Base-by-base conservation (phyloP, 2,888 invertebrate genomes). In the Tipula lateralis region DNA sequence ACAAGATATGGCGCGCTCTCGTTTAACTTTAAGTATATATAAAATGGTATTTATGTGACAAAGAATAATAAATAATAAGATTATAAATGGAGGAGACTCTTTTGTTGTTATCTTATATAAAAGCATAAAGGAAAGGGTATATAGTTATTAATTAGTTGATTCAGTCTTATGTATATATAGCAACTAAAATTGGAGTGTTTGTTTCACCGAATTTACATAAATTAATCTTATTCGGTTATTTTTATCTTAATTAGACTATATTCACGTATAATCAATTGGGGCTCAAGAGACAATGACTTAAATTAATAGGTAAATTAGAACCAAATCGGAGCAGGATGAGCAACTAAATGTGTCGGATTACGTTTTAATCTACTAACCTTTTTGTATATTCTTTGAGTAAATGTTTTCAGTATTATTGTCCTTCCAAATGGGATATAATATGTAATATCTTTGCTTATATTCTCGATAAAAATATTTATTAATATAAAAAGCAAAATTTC, bases 31-130 rank as follows among this genome's bases (percentile, higher is more conserved):
- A 24, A 66, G 24, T 66, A 24, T 66, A 66, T 24, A 44, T 16
- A 44, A 44, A 66, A 66, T 66, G 66, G 24, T 66, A 66, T 66
- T 66, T 66, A 66, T 66, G 24, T 66, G 66, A 66, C 24, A 66
- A 66, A 66, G 66, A 24, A 66, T 24, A 66, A 66, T 66, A 66
- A 66, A 66, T 66, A 66, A 66, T 66, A 66, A 66, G 66, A 66
- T 66, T 66, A 66, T 66, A 66, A 24, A 44, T 44, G n/a, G 24
- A 7, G 9, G 24, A 66, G 66, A 66, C 24, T 66, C 24, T 66
- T 66, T 66, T 66, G 66, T 66, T 66, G 66, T 66, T 66, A 24
- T 66, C 44, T 3, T 50, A 16, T 50, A 9, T 66, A 19, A 12
- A 66, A 24, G 66, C n/a, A 66, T 19, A 19, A 50, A 50, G 50